Percentiles rank a stretch among this genome's conserved stretches.
phyloP scores from a whole-genome alignment of 2,888 invertebrate species.

The Idaea aversata region DNA sequence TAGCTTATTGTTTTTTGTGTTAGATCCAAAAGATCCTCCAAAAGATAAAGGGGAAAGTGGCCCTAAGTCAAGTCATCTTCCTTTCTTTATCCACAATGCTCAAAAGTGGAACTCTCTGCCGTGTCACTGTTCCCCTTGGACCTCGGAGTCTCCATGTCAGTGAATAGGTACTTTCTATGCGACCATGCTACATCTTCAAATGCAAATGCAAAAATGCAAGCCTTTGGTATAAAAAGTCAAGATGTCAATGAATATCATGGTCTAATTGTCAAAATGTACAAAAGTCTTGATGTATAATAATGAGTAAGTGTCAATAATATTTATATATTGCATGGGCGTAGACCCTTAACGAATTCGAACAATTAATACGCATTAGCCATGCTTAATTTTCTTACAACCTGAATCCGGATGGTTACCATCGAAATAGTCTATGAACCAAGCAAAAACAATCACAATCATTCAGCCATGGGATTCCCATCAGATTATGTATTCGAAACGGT shows the following conservation, averaged over 20 bases:
- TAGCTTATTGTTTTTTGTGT: neutral
- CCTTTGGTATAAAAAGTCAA: too few relatives aligned
- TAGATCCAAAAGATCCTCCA: neutral
- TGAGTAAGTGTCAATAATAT: too few relatives aligned
- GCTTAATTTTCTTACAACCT: neutral
- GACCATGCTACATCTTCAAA: too few relatives aligned
- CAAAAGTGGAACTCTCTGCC: too few relatives aligned
- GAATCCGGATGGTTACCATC: neutral
- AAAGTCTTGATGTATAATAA: too few relatives aligned
- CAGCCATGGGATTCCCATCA: slow-evolving; percentile 46
- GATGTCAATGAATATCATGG: too few relatives aligned
- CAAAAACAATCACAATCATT: slow-evolving; percentile 27
- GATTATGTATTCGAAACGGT: slow-evolving; percentile 52
- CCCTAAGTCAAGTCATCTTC: neutral
- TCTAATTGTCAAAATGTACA: too few relatives aligned
- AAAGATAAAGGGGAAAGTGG: neutral
- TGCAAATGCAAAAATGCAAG: too few relatives aligned
- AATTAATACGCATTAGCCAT: neutral
- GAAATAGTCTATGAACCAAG: neutral
- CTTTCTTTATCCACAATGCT: too few relatives aligned
- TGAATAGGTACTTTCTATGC: too few relatives aligned
- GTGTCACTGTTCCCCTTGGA: too few relatives aligned
- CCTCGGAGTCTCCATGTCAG: too few relatives aligned
- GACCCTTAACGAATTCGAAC: neutral
- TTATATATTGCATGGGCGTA: neutral